Conservation (phyloP, 2,797 vertebrate genomes). For the Alca torda region DNA sequence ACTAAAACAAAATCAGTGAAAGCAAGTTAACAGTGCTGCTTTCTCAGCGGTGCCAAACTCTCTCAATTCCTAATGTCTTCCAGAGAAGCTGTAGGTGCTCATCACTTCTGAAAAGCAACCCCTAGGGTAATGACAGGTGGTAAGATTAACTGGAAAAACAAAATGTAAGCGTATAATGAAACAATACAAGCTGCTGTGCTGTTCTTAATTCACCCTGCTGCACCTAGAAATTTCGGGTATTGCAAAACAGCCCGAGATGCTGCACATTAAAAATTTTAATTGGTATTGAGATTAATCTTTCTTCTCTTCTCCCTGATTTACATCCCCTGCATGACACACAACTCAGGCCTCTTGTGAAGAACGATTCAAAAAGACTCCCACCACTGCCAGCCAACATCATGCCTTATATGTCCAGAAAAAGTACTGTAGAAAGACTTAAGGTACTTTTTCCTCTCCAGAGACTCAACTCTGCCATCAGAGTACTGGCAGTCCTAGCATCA, state of each 20-base stretch:
- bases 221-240: not conserved
- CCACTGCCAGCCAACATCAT: not conserved
- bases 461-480: not conserved
- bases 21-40: not conserved
- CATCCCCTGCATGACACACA: not conserved
- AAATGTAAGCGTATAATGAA: not conserved
- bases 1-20: not conserved
- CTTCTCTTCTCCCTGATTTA: not conserved
- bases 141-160: not conserved
- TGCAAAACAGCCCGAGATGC: not conserved
- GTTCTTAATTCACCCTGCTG: not conserved
- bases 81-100: not conserved
- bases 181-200: not conserved
- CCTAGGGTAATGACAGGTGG: not conserved
- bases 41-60: not conserved
- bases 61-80: not conserved
- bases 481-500: not conserved
- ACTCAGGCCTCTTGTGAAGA: not conserved
- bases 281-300: not conserved
- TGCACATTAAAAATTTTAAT: not conserved
- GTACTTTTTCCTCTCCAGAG: not conserved
- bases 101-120: not conserved
- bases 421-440: not conserved
- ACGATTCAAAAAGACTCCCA: not conserved
- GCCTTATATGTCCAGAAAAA: constrained; percentile 21